phyloP scores from a whole-genome alignment of 2,797 vertebrate species.

The Alauda arvensis region DNA sequence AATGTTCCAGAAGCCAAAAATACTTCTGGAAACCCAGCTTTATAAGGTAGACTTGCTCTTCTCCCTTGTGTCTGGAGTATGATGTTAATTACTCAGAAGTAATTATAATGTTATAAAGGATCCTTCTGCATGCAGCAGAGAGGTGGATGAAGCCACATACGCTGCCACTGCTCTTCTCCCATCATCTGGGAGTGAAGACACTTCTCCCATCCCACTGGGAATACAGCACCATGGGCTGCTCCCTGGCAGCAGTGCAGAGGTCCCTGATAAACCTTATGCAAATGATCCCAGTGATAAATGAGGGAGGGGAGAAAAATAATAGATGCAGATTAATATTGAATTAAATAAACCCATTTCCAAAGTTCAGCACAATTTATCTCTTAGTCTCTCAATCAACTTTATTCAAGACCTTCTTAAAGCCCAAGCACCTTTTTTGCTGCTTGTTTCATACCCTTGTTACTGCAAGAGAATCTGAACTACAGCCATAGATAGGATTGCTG shows the following conservation, averaged over 20 bases:
- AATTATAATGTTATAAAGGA: not conserved
- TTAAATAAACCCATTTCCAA: not conserved
- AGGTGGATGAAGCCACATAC: not conserved
- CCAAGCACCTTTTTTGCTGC: not conserved
- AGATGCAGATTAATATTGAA: not conserved
- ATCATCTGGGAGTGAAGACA: not conserved
- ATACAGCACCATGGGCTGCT: not conserved
- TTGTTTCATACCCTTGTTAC: not conserved
- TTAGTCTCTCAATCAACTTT: not conserved
- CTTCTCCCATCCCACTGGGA: rapidly evolving
- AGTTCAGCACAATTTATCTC: not conserved
- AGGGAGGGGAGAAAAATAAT: not conserved
- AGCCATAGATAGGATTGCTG: not conserved
- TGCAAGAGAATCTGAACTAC: not conserved
- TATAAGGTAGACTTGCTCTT: not conserved
- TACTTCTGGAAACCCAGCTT: not conserved
- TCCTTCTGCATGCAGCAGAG: not conserved
- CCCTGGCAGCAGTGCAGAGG: not conserved
- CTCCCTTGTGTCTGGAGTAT: not conserved
- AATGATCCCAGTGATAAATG: not conserved
- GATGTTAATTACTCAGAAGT: not conserved
- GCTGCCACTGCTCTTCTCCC: not conserved
- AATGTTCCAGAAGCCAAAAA: not conserved
- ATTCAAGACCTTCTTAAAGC: not conserved
- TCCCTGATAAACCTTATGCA: not conserved